Base-by-base conservation (phyloP, 1,140 invertebrate genomes). In the Bradynema listronoti region DNA sequence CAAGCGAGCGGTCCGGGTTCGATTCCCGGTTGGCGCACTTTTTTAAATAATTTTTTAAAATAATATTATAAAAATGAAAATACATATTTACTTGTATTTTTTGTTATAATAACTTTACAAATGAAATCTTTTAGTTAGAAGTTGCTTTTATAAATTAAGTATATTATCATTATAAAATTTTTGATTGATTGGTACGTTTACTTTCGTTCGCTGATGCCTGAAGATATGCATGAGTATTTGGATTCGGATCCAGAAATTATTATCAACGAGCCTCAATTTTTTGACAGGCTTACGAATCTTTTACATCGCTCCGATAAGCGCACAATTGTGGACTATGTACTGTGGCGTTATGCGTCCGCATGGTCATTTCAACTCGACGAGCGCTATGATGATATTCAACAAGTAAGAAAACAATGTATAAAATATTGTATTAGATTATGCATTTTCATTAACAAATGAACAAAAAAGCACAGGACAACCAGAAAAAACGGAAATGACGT, bases 351-450 rank as follows among this genome's bases (percentile, higher is more conserved):
- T 27, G 68, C 71, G 7, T 43, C 46, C 29, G 43, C 66, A n/a
- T 73, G 69, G 71, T 24, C 24, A n/a, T 43, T 69, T 5, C 66
- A 68, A 33, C 33, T 71, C 22, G 69, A 71, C 47, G 70, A 71
- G 19, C 24, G 69, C 19, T 71, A 57, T 52, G 70, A 73, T 16
- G 69, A 71, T 52, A 66, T 65, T 39, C 53, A 68, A 29, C 67
- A 68, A 45, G 65, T 62, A 53, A 34, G 33, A 9, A n/a, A n/a
- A n/a, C n/a, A n/a, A n/a, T n/a, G n/a, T n/a, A n/a, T n/a, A n/a
- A n/a, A n/a, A n/a, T n/a, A n/a, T 33, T 27, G 14, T 61, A 30
- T 9, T 58, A n/a, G 1, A 57, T 57, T 56, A 1, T 56, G 51
- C 14, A 1, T 14, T 14, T 11, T 53, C 27, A 24, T 55, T 22